These are phyloP conservation scores for Leptinotarsa rubiginosa DNA, from an alignment of 2,888 invertebrate species.

Conservation along the genomic window DNA sequence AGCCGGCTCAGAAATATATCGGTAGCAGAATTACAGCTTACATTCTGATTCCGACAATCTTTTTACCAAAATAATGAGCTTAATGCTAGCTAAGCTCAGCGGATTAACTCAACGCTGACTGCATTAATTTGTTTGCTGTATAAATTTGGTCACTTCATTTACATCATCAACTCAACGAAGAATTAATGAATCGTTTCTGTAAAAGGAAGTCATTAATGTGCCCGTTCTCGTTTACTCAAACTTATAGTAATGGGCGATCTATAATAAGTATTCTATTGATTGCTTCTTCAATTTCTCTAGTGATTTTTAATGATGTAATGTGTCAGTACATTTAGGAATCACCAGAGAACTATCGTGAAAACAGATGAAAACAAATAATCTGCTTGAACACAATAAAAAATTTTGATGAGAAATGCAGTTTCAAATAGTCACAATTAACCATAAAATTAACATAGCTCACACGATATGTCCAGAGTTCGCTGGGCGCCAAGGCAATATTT, in stretches of 20 bases:
- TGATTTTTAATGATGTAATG: too few relatives aligned
- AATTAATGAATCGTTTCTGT: neutral
- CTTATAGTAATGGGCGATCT: neutral
- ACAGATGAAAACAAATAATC: too few relatives aligned
- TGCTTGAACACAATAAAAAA: too few relatives aligned
- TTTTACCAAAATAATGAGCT: conserved; percentile 33
- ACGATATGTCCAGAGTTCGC: too few relatives aligned
- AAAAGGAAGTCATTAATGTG: neutral
- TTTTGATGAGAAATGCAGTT: too few relatives aligned
- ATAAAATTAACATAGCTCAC: too few relatives aligned
- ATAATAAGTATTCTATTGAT: too few relatives aligned
- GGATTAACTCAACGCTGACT: conserved; percentile 31
- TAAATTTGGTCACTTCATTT: neutral
- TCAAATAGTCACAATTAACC: too few relatives aligned
- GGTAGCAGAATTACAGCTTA: neutral
- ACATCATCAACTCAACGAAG: neutral
- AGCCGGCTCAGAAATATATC: neutral
- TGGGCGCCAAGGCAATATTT: too few relatives aligned
- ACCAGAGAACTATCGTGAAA: too few relatives aligned
- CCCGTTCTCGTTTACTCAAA: neutral
- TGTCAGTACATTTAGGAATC: too few relatives aligned
- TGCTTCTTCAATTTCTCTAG: too few relatives aligned
- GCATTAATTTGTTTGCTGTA: neutral
- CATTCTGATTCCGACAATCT: conserved; percentile 6
- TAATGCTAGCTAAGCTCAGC: conserved; percentile 24